Evolutionary conservation across 2,113 vertebrate genomes (phyloP), one percentile per base, ranked within the genome.

Genomic region (Oostethus manadensis): DNA sequence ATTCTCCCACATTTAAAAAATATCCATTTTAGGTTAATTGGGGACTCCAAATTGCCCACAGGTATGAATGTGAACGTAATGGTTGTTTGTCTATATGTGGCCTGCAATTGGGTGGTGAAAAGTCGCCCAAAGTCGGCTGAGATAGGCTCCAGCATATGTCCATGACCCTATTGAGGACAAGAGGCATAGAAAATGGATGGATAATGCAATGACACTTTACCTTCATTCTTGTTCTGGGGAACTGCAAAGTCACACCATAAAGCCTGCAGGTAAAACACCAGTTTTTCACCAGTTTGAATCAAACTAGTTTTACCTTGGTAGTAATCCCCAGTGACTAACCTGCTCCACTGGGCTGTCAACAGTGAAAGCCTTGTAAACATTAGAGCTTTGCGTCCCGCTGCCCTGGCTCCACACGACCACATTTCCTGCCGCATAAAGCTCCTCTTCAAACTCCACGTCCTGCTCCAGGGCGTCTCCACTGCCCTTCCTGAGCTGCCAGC

Each of bases 331-430:
- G 26, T 26, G 23, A 69, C 68, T 0, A 62, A 94, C 97, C 94
- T 99, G 95, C 20, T 96, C 87, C 17, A 99, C 94, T 1, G 92
- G 88, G 76, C 93, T 94, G 82, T 98, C 96, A 0, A 99, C 94
- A 0, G 95, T 99, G 76, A 99, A 99, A 0, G 95, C 95, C 80
- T 99, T 99, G 74, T 97, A 96, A 20, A 98, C 91, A 0, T 86
- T 68, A 16, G 94, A 88, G 0, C 91, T 92, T 62, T 96, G 92
- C 56, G 61, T 89, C 68, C 90, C 91, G 72, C 93, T 97, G 16
- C 97, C 96, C 74, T 91, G 93, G 82, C 93, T 99, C 97, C 97
- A 99, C 57, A 97, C 93, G 38, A 97, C 96, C 89, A 97, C 88
- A 0, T 98, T 96, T 57, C 94, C 93, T 54, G 95, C 91, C 67